Conservation (phyloP, 64 coral and sea anemone species). For the Hydrozoanthus tunicans region DNA sequence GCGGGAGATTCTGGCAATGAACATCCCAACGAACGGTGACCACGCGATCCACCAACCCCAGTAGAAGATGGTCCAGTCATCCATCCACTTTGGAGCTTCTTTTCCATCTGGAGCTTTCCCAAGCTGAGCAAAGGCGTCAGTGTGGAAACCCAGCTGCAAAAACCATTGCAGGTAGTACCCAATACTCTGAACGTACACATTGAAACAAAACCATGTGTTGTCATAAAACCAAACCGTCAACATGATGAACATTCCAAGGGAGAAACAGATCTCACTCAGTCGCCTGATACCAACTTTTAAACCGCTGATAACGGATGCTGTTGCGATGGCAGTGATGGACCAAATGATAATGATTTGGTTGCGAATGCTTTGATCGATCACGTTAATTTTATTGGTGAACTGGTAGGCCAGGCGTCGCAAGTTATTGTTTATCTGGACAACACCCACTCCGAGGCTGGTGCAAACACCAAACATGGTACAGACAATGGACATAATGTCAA, state of each 20-base stretch:
- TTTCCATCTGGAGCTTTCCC: not conserved
- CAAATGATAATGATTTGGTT: constrained; percentile 1
- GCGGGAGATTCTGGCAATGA: not conserved
- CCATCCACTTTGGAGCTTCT: not conserved
- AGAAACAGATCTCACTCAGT: not conserved
- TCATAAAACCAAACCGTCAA: not conserved
- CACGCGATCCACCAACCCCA: constrained; percentile 14
- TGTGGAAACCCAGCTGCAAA: not conserved
- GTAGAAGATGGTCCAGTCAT: constrained; percentile 5
- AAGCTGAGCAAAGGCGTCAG: too few species aligned
- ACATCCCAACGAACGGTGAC: constrained; percentile 9
- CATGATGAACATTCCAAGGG: not conserved
- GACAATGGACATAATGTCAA: not conserved
- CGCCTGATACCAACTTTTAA: not conserved
- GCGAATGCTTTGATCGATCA: not conserved
- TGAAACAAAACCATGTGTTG: not conserved
- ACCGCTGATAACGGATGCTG: not conserved
- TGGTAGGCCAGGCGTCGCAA: not conserved
- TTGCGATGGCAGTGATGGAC: not conserved
- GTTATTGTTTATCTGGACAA: not conserved
- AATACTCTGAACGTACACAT: not conserved
- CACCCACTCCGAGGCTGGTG: not conserved
- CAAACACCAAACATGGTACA: constrained; percentile 21
- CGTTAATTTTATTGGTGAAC: too few species aligned
- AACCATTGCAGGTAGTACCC: not conserved